Evolutionary conservation across 2,113 vertebrate species (phyloP).

Genomic region (Ceratotherium simum): DNA sequence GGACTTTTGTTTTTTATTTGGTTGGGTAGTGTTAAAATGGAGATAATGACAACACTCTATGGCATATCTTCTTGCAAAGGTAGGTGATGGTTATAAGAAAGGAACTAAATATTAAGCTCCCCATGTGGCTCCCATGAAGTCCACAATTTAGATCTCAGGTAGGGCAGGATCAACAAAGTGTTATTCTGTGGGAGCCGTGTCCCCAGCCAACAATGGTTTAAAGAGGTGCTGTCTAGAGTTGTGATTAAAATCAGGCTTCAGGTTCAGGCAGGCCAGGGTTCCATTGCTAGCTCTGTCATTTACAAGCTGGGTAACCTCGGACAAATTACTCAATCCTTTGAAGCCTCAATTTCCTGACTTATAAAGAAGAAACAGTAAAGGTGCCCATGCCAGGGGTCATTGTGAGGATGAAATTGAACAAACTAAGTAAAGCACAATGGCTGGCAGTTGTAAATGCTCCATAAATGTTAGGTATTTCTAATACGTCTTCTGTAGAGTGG

Average conservation of each 20-base stretch:
- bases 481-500: background rate
- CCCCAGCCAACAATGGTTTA: background rate
- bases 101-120: background rate
- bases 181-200: background rate
- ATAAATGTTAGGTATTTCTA: background rate
- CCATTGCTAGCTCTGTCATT: conserved; percentile 26
- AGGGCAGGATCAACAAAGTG: background rate
- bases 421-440: background rate
- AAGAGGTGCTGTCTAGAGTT: background rate
- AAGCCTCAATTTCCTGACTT: background rate
- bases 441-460: background rate
- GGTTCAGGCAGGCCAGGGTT: background rate
- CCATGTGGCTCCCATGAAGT: background rate
- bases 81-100: background rate
- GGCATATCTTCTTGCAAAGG: background rate
- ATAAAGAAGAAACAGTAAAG: background rate
- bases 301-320: conserved; percentile 4
- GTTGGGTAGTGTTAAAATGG: background rate
- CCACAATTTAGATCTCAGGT: background rate
- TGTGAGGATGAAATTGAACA: background rate
- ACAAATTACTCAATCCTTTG: conserved; percentile 44
- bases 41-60: background rate
- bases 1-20: background rate
- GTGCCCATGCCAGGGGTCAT: background rate
- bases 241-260: conserved; percentile 17